Conservation (phyloP, 2,888 invertebrate species). For the Camptogramma bilineatum region DNA sequence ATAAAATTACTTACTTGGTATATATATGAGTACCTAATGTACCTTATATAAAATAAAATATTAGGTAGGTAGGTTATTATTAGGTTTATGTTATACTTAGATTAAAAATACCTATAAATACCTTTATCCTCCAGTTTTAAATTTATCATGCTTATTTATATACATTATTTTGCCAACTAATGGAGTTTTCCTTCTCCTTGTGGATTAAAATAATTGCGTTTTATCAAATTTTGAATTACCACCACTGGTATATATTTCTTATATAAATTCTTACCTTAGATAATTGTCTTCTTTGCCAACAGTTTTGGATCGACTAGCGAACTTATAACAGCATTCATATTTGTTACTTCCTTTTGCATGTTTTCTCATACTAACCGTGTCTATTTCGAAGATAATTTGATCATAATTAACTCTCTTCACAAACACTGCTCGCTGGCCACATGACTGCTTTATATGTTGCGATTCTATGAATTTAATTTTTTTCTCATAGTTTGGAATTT, state of each 20-base stretch:
- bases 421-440: conserved; percentile 57
- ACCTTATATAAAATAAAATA: too few relatives aligned
- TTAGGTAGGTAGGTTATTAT: too few relatives aligned
- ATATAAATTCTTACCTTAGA: conserved; percentile 48
- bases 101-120: too few relatives aligned
- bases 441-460: conserved; percentile 41
- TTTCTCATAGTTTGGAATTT: conserved; percentile 63
- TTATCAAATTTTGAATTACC: background rate
- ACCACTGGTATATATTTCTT: background rate
- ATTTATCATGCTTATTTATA: too few relatives aligned
- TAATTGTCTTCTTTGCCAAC: conserved; percentile 48
- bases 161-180: too few relatives aligned
- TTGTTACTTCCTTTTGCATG: conserved; percentile 42
- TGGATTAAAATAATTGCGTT: background rate
- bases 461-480: conserved; percentile 49
- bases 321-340: conserved; percentile 60
- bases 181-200: too few relatives aligned
- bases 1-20: too few relatives aligned
- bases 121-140: too few relatives aligned
- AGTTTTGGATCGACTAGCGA: conserved; percentile 48
- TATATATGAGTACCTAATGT: too few relatives aligned
- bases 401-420: conserved; percentile 48
- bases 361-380: conserved; percentile 47
- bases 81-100: too few relatives aligned
- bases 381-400: conserved; percentile 53